phyloP scores from a whole-genome alignment of 2,113 vertebrate genomes.

The Ginglymostoma cirratum region DNA sequence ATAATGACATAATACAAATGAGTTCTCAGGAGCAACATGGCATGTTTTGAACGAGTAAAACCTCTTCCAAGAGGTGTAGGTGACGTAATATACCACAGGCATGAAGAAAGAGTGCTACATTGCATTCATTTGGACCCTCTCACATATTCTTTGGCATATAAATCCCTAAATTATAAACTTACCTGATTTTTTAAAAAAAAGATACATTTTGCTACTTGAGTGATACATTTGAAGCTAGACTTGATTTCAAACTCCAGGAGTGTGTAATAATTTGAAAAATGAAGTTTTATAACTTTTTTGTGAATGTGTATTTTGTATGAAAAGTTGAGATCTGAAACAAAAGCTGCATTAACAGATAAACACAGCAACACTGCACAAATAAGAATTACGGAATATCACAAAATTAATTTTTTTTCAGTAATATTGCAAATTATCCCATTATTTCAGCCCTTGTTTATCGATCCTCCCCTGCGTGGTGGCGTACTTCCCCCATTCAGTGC shows the following conservation, averaged over 20 bases:
- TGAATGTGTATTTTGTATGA: background rate
- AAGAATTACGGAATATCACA: no score
- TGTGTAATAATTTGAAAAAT: background rate
- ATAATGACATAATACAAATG: background rate
- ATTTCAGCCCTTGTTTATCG: background rate
- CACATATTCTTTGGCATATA: background rate
- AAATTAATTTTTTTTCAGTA: background rate
- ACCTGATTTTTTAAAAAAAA: background rate
- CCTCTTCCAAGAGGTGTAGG: background rate
- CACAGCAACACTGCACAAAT: background rate
- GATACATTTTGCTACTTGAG: background rate
- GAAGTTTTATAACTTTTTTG: background rate
- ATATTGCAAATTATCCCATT: background rate
- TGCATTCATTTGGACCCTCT: background rate
- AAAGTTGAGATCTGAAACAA: background rate
- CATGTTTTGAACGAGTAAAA: no score
- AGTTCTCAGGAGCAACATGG: background rate
- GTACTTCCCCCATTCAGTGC: conserved; percentile 26
- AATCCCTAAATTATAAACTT: background rate
- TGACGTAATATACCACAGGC: background rate
- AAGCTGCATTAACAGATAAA: background rate
- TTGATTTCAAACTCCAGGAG: background rate
- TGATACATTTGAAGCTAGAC: background rate
- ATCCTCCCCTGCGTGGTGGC: background rate
- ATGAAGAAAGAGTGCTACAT: background rate